Base-by-base conservation (phyloP, 30 jellyfish, hydroid and myxozoan species). In the Haliclystus octoradiatus region DNA sequence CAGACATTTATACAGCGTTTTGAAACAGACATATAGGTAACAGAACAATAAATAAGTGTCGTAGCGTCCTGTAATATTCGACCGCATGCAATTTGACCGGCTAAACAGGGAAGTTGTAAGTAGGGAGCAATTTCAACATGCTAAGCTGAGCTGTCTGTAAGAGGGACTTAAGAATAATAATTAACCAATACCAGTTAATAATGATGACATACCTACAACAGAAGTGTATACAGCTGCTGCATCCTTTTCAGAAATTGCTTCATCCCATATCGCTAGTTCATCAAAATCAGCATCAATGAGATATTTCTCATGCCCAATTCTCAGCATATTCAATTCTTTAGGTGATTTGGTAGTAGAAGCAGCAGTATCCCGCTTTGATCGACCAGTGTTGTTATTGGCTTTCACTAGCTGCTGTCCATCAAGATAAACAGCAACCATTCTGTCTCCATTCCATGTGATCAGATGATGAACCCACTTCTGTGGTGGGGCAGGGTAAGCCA, bases 271-370 rank as follows among this genome's bases (percentile, higher is more conserved):
- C 51, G 46, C 49, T 29, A 77, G 70, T 31, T 77, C 75, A 50
- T 77, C 90, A 49, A 65, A 67, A 46, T 77, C 90, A 19, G 90
- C 90, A 62, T 77, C 82, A 23, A 77, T 77, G 31, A 61, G 68
- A 66, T 52, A 77, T 9, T 71, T 72, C 13, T 68, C 71, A 26
- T 77, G 29, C 25, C 90, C 90, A 68, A 77, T 70, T 32, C 76
- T 68, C 22, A 77, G 73, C 71, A 77, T 26, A 2, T 71, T 61
- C 66, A 26, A 65, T 22, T 26, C 69, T 1, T 19, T 13, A n/a
- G 65, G 49, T 4, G 5, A 7, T 7, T 9, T 14, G 32, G 49
- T 65, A 19, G 1, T 62, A 2, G 27, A 52, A 19, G 34, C 31
- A 26, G 19, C 50, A 4, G 77, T 1, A 49, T 33, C 62, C 23